These are phyloP conservation scores for Oncorhynchus clarkii DNA, from an alignment of 2,113 vertebrate genomes.

Conservation along the genomic window DNA sequence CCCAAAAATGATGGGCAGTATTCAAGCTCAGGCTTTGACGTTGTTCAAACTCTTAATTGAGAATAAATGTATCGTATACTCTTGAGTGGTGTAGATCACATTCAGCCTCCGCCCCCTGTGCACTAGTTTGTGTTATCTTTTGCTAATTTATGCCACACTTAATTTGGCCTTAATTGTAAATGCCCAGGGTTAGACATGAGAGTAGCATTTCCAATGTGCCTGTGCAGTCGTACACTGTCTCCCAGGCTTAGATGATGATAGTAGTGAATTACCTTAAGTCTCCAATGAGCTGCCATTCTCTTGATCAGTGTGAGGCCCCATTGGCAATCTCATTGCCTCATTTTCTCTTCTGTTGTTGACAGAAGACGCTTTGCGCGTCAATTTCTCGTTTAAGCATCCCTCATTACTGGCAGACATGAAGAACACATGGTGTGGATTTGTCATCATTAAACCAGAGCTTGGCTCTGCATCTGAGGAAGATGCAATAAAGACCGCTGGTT, in stretches of 20 bases:
- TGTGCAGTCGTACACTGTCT: constrained; percentile 53
- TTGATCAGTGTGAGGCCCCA: constrained; percentile 34
- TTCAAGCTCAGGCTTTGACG: constrained; percentile 60
- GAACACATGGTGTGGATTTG: constrained; percentile 72
- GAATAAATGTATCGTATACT: constrained; percentile 68
- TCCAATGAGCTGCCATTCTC: constrained; percentile 49
- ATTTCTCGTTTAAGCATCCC: constrained; percentile 52
- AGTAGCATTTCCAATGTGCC: constrained; percentile 55
- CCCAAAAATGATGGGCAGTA: constrained; percentile 52
- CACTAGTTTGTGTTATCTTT: constrained; percentile 65
- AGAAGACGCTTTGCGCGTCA: constrained; percentile 52
- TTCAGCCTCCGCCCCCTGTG: constrained; percentile 62
- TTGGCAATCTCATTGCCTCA: constrained; percentile 31
- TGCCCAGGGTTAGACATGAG: constrained; percentile 66
- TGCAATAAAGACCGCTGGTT: constrained; percentile 66
- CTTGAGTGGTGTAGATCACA: constrained; percentile 71
- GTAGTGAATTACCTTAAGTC: constrained; percentile 6
- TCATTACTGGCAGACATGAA: constrained; percentile 61
- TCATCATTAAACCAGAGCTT: constrained; percentile 73
- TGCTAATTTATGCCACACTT: constrained; percentile 73
- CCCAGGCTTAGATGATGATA: constrained; percentile 52
- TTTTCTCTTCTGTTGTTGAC: constrained; percentile 52
- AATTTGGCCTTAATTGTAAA: constrained; percentile 74
- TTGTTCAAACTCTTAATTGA: constrained; percentile 67
- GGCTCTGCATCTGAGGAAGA: constrained; percentile 59